phyloP scores from a whole-genome alignment of 2,113 vertebrate species.

The Struthidea cinerea region DNA sequence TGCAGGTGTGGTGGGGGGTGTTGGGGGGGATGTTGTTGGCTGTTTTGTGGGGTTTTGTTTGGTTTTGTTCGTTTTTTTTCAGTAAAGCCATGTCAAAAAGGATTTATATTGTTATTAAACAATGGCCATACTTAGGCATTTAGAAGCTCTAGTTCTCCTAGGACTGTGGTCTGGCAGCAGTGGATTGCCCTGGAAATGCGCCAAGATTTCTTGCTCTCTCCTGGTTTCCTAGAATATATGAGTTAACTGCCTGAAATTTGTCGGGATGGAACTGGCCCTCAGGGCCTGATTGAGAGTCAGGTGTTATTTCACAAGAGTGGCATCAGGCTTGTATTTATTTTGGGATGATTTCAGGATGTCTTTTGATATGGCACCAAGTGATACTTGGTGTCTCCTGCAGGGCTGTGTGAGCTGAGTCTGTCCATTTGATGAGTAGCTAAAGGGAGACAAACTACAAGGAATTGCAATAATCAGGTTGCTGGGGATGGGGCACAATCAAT shows the following conservation, averaged over 20 bases:
- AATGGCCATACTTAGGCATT: background rate
- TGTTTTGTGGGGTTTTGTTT: background rate
- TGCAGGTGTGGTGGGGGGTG: background rate
- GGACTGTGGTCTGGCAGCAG: background rate
- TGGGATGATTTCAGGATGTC: background rate
- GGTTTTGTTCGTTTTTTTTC: too few species aligned
- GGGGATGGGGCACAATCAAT: constrained; percentile 1
- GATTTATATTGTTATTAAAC: background rate
- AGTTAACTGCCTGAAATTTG: background rate
- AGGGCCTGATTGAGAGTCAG: background rate
- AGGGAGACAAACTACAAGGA: constrained; percentile 17
- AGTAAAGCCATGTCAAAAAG: background rate
- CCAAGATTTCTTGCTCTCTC: background rate
- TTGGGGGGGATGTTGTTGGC: background rate
- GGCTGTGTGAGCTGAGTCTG: background rate
- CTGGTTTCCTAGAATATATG: background rate
- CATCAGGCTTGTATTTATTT: background rate
- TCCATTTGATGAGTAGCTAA: constrained; percentile 26
- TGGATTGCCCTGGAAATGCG: background rate
- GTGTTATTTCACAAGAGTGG: background rate
- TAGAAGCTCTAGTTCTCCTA: background rate
- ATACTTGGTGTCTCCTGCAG: background rate
- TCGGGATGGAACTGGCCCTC: background rate
- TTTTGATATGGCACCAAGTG: background rate
- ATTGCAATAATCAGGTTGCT: constrained; percentile 39